phyloP scores from a whole-genome alignment of 1,140 invertebrate species.

The Philotrypesis tridentata region DNA sequence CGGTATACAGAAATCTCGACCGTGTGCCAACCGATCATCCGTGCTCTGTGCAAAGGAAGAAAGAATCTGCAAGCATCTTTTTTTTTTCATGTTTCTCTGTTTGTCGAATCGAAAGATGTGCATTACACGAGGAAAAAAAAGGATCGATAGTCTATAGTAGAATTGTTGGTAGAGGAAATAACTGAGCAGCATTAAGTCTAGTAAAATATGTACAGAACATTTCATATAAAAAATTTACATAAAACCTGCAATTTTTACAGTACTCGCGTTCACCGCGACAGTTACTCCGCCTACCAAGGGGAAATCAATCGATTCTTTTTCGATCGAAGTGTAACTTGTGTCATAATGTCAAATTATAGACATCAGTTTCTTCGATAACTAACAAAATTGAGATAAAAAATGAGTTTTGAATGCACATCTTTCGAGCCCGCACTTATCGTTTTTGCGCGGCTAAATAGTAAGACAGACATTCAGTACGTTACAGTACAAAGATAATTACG shows the following conservation, averaged over 20 bases:
- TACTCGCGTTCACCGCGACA: not conserved
- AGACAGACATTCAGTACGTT: slow-evolving; percentile 6
- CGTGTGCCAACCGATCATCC: not conserved
- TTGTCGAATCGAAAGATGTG: not conserved
- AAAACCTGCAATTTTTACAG: not conserved
- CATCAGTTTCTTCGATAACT: not conserved
- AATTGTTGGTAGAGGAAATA: not conserved
- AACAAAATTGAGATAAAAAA: not conserved
- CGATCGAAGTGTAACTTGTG: not conserved
- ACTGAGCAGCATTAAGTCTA: not conserved
- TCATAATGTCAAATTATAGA: not conserved
- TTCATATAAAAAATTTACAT: slow-evolving; percentile 6
- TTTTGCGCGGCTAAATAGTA: slow-evolving; percentile 7
- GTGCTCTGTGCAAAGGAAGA: not conserved
- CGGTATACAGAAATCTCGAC: slow-evolving; percentile 4
- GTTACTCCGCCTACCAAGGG: not conserved
- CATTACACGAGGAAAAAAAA: not conserved
- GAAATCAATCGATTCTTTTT: not conserved
- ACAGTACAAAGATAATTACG: not conserved
- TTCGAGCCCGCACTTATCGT: not conserved
- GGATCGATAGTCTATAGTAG: not conserved
- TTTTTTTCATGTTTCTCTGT: not conserved
- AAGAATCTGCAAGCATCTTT: not conserved
- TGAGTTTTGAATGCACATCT: not conserved
- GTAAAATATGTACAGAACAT: slow-evolving; percentile 27